These are phyloP conservation scores for Opisthograptis luteolata DNA, from an alignment of 2,888 invertebrate species.

Conservation along the genomic window DNA sequence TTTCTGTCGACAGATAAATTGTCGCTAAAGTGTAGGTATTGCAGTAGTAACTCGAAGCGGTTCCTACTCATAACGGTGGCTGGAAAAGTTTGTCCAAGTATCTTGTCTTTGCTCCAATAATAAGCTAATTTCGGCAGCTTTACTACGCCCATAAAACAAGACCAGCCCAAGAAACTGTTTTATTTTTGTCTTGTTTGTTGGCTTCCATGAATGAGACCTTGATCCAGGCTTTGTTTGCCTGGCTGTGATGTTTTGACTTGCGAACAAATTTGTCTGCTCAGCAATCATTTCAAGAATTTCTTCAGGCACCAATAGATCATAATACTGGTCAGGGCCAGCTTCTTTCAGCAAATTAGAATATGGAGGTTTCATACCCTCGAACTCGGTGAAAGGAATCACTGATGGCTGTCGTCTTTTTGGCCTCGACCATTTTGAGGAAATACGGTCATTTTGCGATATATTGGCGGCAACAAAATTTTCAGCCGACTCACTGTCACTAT, in stretches of 20 bases:
- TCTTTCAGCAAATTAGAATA: conserved; percentile 7
- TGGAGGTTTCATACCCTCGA: not conserved
- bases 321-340: conserved; percentile 4
- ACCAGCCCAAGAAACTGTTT: conserved; percentile 37
- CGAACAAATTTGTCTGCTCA: conserved; percentile 29
- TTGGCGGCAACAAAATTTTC: conserved; percentile 44
- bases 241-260: too few species aligned
- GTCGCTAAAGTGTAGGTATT: conserved; percentile 23
- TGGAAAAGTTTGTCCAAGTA: conserved; percentile 33
- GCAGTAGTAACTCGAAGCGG: conserved; percentile 30
- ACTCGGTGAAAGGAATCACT: conserved; percentile 40
- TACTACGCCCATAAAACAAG: conserved; percentile 39
- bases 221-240: conserved; percentile 25
- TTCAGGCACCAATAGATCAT: conserved; percentile 6
- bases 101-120: conserved; percentile 37
- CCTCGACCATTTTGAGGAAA: conserved; percentile 36
- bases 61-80: conserved; percentile 34
- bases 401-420: conserved; percentile 43
- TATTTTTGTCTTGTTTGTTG: conserved; percentile 30
- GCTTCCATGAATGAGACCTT: conserved; percentile 33
- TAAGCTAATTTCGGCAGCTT: conserved; percentile 33
- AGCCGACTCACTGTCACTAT: conserved; percentile 38
- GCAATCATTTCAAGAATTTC: conserved; percentile 24
- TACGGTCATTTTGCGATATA: conserved; percentile 29
- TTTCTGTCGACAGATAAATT: conserved; percentile 19